A percentile compares a stretch with the other conserved stretches of the same genome.
phyloP scores from a whole-genome alignment of 2,113 vertebrate genomes.

The Caranx ignobilis region DNA sequence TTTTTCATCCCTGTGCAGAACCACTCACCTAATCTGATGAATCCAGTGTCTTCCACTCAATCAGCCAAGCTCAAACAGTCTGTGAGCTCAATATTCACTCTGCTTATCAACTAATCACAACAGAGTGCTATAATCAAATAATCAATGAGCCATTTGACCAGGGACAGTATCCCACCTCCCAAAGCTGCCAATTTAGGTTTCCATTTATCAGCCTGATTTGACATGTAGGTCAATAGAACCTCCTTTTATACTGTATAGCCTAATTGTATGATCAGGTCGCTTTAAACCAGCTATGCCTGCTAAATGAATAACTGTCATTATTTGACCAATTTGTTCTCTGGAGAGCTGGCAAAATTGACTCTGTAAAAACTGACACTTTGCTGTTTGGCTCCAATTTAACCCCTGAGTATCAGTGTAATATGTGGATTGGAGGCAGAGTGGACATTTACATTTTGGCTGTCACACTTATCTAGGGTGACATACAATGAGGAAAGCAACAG shows the following conservation, averaged over 20 bases:
- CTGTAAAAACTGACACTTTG: conserved; percentile 27
- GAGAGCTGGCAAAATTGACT: conserved; percentile 30
- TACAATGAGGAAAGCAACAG: conserved; percentile 6
- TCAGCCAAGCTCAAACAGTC: conserved; percentile 52
- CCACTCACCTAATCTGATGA: conserved; percentile 44
- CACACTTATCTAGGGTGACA: conserved; percentile 11
- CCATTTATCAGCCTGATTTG: conserved; percentile 63
- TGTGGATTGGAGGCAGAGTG: conserved; percentile 5
- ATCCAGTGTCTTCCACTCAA: conserved; percentile 52
- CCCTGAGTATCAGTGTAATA: background rate
- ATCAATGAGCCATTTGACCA: conserved; percentile 73
- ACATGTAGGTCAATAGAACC: conserved; percentile 65
- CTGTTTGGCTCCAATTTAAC: conserved; percentile 3
- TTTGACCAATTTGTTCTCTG: conserved; percentile 38
- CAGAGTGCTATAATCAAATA: conserved; percentile 74
- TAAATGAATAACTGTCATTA: conserved; percentile 55
- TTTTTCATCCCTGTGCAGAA: conserved; percentile 5
- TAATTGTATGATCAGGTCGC: conserved; percentile 61
- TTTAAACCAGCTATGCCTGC: conserved; percentile 46
- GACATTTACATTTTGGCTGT: conserved; percentile 23
- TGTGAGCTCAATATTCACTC: conserved; percentile 58
- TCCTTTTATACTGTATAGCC: conserved; percentile 61
- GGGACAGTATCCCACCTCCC: conserved; percentile 59
- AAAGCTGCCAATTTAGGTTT: conserved; percentile 67
- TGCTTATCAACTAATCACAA: conserved; percentile 70